These are phyloP conservation scores for Drosophila persimilis DNA, from an alignment of 1,140 invertebrate species.

Conservation along the genomic window DNA sequence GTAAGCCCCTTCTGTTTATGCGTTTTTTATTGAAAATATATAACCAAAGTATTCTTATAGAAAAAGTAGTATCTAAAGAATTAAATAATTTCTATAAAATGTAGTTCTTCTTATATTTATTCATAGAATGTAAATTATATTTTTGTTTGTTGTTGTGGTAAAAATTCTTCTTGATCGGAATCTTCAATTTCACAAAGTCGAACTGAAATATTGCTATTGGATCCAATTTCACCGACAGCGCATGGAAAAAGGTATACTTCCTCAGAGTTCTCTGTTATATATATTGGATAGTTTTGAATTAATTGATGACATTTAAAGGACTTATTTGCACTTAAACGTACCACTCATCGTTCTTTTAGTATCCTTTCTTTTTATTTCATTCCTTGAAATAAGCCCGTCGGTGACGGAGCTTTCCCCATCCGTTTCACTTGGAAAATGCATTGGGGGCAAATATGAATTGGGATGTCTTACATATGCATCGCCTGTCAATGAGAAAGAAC, in stretches of 20 bases:
- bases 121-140: constrained; percentile 64
- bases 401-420: constrained; percentile 85
- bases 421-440: constrained; percentile 88
- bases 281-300: neutral
- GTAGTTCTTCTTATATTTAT: constrained; percentile 58
- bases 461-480: constrained; percentile 91
- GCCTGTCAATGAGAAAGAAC: constrained; percentile 75
- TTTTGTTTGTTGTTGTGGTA: constrained; percentile 57
- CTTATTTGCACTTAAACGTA: constrained; percentile 14
- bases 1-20: constrained; percentile 11
- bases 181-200: constrained; percentile 97
- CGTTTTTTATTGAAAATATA: constrained; percentile 61
- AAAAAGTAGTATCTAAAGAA: constrained; percentile 74
- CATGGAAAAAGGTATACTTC: constrained; percentile 89
- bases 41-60: constrained; percentile 66
- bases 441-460: constrained; percentile 92
- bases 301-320: too few species aligned
- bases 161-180: constrained; percentile 88
- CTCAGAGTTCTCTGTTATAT: constrained; percentile 84
- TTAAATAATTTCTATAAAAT: constrained; percentile 64
- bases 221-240: constrained; percentile 83
- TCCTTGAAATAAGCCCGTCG: constrained; percentile 59
- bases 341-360: constrained; percentile 65
- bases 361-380: constrained; percentile 30
- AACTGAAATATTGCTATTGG: constrained; percentile 93